These are phyloP conservation scores for Oenanthe melanoleuca DNA, from an alignment of 2,113 vertebrate genomes.

Conservation along the genomic window DNA sequence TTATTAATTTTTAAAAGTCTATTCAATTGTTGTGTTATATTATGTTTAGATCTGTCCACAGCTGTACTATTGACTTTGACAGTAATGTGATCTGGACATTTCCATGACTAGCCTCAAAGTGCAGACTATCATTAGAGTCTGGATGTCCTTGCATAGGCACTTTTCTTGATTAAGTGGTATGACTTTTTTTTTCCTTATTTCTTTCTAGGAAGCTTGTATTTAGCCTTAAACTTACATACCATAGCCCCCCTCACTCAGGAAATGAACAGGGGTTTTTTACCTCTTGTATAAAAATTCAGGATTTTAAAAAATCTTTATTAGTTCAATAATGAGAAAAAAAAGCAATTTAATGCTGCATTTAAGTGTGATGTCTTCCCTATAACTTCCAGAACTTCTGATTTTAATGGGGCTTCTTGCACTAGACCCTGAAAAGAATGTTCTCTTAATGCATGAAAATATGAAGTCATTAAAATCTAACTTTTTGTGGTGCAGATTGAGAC, in stretches of 20 bases:
- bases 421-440: neutral
- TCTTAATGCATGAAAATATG: neutral
- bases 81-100: constrained; percentile 58
- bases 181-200: neutral
- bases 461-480: neutral
- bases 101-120: constrained; percentile 33
- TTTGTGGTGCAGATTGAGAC: neutral
- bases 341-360: neutral
- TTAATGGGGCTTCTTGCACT: neutral
- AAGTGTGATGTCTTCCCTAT: neutral
- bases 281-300: neutral
- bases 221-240: neutral
- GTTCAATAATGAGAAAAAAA: neutral
- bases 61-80: constrained; percentile 58
- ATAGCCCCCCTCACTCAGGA: neutral
- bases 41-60: constrained; percentile 31
- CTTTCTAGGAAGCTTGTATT: neutral
- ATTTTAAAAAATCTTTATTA: neutral
- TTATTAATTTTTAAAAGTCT: constrained; percentile 43
- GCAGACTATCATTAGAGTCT: constrained; percentile 12
- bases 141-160: constrained; percentile 28
- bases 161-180: neutral
- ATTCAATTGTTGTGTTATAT: constrained; percentile 54
- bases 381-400: neutral
- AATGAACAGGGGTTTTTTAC: rapidly evolving